Conservation (phyloP, 2,888 invertebrate genomes). For the Acleris literana region DNA sequence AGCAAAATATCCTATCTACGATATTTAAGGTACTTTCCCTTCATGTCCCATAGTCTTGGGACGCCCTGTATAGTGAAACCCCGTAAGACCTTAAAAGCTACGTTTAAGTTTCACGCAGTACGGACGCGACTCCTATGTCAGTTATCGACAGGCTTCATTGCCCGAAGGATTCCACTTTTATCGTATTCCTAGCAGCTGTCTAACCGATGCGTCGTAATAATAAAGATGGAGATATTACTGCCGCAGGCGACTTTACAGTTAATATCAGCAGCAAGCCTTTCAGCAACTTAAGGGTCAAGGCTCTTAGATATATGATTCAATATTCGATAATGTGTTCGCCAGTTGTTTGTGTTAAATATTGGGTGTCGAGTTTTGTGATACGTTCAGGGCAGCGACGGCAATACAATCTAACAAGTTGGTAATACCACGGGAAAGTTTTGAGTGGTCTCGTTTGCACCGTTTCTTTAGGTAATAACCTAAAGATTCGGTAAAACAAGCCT, state of each 20-base stretch:
- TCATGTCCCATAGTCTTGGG: no score
- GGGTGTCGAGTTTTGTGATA: no score
- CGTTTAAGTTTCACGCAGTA: background rate
- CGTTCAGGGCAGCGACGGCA: no score
- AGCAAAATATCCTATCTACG: no score
- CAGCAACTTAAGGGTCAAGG: slow-evolving; percentile 10
- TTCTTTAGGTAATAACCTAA: no score
- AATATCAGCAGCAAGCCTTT: slow-evolving; percentile 19
- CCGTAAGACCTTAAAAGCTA: background rate
- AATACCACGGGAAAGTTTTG: no score
- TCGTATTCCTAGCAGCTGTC: slow-evolving; percentile 24
- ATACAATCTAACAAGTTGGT: no score
- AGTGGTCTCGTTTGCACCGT: no score
- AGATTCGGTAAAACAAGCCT: no score
- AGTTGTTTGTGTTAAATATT: no score
- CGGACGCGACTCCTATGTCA: background rate
- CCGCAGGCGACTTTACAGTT: slow-evolving; percentile 32
- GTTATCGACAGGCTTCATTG: slow-evolving; percentile 1
- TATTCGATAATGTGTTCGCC: background rate
- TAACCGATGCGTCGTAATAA: slow-evolving; percentile 31
- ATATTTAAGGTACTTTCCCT: no score
- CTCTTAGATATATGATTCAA: background rate
- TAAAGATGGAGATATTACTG: slow-evolving; percentile 29
- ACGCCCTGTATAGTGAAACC: no score
- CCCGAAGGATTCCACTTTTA: slow-evolving; percentile 26